These are phyloP conservation scores for Plectropomus leopardus DNA, from an alignment of 2,113 vertebrate species.

Conservation along the genomic window DNA sequence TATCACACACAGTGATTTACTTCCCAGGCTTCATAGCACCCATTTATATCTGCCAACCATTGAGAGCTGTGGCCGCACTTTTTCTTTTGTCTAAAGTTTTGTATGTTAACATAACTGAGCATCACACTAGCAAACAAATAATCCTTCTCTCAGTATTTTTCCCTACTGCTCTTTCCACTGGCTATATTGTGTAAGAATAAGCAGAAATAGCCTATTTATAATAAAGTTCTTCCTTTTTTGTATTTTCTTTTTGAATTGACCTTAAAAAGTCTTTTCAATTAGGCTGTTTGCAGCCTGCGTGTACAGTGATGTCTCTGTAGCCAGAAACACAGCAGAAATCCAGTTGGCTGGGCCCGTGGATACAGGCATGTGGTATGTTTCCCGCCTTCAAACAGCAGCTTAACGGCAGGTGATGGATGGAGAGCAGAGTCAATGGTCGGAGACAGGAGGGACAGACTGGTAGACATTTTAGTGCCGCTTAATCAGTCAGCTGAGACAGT, in stretches of 20 bases:
- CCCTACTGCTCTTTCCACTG: neutral
- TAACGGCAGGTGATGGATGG: constrained; percentile 57
- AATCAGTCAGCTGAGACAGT: constrained; percentile 55
- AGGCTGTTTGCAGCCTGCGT: neutral
- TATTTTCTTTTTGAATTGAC: neutral
- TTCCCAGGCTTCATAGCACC: neutral
- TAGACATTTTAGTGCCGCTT: constrained; percentile 60
- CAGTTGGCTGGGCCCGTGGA: constrained; percentile 19
- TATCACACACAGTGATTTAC: constrained; percentile 44
- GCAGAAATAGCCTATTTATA: neutral
- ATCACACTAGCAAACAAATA: neutral
- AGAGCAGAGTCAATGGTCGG: constrained; percentile 36
- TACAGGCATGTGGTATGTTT: constrained; percentile 26
- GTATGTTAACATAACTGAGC: neutral
- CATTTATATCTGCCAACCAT: constrained; percentile 60
- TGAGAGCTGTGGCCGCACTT: constrained; percentile 23
- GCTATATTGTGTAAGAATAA: neutral
- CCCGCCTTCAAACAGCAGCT: constrained; percentile 35
- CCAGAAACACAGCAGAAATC: constrained; percentile 6
- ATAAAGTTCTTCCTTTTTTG: neutral
- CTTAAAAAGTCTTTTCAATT: constrained; percentile 21
- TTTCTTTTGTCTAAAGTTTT: constrained; percentile 29
- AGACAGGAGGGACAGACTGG: constrained; percentile 31
- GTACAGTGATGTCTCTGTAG: constrained; percentile 10
- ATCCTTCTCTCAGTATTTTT: neutral